Evolutionary conservation across 1,140 invertebrate species (phyloP), one percentile per base, ranked within the genome.

Genomic region (Temnothorax longispinosus): DNA sequence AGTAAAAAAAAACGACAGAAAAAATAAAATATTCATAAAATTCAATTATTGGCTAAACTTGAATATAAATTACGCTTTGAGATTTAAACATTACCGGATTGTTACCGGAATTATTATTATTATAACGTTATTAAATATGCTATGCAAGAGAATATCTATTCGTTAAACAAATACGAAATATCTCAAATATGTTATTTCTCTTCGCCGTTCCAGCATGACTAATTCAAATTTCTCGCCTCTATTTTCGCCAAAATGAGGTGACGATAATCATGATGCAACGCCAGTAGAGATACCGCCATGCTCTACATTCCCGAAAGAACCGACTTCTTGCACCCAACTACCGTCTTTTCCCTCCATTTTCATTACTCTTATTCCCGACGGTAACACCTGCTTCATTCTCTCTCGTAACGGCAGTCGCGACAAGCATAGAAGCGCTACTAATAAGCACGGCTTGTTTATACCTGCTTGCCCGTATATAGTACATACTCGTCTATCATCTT

Each of bases 331-430:
- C 21, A 32, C 35, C 10, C 60, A 47, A 35, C 50, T 52, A 41
- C 50, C 60, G 21, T 65, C 82, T 78, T 78, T 85, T 78, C 74
- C 27, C 74, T 78, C 47, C 38, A 78, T 85, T 85, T 76, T 85
- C 82, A 78, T 85, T 78, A 76, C 64, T 85, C 82, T 67, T 67
- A 85, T 78, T 78, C 82, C 50, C 74, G 58, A 65, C 47, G 72
- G 58, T 71, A 84, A 72, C 71, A 85, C 82, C 47, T 78, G 62
- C 72, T 82, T 82, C 67, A 47, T 72, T 72, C 65, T 72, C 65
- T 75, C 54, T 74, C 21, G 38, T 71, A 81, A 50, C 64, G 18
- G 2, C n/a, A n/a, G 38, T 58, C 54, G 41, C 69, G 80, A 84
- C 65, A 72, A 84, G 56, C 54, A 60, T 72, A 74, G 41, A 74